Conservation (phyloP, 2,888 invertebrate genomes). For the Synanthedon tipuliformis region DNA sequence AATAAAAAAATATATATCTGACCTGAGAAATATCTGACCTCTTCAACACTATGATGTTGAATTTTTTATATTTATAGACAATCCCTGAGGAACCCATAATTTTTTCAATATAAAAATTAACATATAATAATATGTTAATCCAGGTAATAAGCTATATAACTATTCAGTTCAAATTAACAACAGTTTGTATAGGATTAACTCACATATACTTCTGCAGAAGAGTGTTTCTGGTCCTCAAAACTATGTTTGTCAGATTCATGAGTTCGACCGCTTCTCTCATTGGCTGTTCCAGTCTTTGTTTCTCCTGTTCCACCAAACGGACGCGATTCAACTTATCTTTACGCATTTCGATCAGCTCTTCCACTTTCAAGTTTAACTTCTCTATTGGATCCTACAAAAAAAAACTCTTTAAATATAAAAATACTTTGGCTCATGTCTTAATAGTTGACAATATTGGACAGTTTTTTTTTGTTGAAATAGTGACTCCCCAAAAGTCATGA, state of each 20-base stretch:
- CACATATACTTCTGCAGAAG: slow-evolving; percentile 78
- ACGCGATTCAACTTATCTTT: slow-evolving; percentile 87
- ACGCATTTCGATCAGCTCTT: slow-evolving; percentile 77
- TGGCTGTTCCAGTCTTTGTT: slow-evolving; percentile 80
- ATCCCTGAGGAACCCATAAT: no score
- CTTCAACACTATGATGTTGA: no score
- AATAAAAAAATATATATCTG: no score
- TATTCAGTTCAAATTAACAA: not conserved
- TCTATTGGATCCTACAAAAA: slow-evolving; percentile 77
- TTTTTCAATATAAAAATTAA: no score
- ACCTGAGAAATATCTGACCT: no score
- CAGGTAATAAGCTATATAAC: no score
- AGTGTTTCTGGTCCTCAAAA: slow-evolving; percentile 76
- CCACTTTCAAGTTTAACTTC: slow-evolving; percentile 78
- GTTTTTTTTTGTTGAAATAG: no score
- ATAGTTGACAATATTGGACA: no score
- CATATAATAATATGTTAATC: no score
- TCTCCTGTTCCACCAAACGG: slow-evolving; percentile 81
- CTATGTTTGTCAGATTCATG: slow-evolving; percentile 83
- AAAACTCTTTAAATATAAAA: no score
- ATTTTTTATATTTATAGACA: no score
- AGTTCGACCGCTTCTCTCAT: slow-evolving; percentile 83
- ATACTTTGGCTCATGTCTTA: not conserved
- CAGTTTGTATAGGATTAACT: slow-evolving; percentile 17
- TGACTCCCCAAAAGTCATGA: no score